Evolutionary conservation across 2,888 invertebrate species (phyloP).

Genomic region (Serripes groenlandicus): DNA sequence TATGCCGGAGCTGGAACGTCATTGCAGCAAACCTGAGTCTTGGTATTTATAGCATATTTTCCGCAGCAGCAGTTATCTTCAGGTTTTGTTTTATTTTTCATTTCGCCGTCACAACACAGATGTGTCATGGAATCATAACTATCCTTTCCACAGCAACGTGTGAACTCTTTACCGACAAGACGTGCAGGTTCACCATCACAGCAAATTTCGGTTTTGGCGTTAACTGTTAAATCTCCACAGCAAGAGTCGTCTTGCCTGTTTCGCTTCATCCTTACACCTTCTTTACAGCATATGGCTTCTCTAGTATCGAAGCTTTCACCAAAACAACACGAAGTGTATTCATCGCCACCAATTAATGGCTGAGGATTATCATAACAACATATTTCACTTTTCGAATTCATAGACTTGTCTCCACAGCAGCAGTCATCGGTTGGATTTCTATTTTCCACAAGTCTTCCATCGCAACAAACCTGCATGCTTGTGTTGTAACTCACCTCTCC

Average conservation of each 20-base stretch:
- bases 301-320: constrained; percentile 50
- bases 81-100: constrained; percentile 40
- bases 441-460: constrained; percentile 38
- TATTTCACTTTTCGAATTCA: constrained; percentile 49
- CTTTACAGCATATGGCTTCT: constrained; percentile 48
- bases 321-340: constrained; percentile 54
- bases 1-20: constrained; percentile 32
- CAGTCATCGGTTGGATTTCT: constrained; percentile 49
- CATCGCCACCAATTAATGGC: constrained; percentile 31
- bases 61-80: constrained; percentile 56
- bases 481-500: constrained; percentile 45
- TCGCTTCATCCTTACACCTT: constrained; percentile 36
- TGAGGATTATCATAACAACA: constrained; percentile 50
- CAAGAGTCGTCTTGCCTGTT: constrained; percentile 52
- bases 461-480: constrained; percentile 37
- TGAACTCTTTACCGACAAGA: constrained; percentile 41
- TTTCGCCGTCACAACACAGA: constrained; percentile 49
- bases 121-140: constrained; percentile 48
- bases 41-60: constrained; percentile 44
- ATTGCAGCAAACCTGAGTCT: constrained; percentile 51
- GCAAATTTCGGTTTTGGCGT: constrained; percentile 48
- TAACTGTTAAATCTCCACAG: constrained; percentile 51
- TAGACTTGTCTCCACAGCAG: constrained; percentile 48
- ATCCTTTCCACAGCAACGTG: constrained; percentile 42
- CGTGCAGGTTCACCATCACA: constrained; percentile 41